Evolutionary conservation across 2,797 vertebrate species (phyloP).

Genomic region (Mergus octosetaceus): DNA sequence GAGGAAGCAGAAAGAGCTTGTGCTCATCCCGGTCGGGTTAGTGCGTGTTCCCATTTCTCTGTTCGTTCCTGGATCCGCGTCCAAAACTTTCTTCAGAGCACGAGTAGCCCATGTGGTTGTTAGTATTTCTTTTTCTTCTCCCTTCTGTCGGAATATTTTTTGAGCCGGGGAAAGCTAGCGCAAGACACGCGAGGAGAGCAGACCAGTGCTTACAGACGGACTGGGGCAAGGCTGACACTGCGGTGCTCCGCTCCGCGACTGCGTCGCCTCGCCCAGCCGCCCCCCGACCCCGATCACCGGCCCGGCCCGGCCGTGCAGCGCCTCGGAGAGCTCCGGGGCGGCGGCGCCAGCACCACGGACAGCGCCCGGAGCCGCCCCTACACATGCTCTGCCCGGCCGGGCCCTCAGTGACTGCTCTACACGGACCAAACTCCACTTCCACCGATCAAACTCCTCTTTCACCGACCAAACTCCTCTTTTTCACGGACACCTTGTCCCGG

Average conservation of each 20-base stretch:
- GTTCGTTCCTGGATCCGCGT: accelerated
- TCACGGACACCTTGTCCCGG: accelerated
- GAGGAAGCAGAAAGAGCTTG: not conserved
- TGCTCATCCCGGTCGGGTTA: not conserved
- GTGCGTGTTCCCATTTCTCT: not conserved
- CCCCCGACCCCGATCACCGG: not conserved
- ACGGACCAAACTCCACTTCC: accelerated
- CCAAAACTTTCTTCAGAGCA: not conserved
- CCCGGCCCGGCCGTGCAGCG: not conserved
- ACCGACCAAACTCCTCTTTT: accelerated
- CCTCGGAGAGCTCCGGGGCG: not conserved
- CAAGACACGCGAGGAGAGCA: not conserved
- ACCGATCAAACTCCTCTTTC: accelerated
- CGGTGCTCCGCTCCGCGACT: accelerated
- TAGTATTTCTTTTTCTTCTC: not conserved
- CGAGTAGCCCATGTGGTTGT: not conserved
- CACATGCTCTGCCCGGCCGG: not conserved
- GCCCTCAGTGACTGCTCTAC: too few relatives aligned
- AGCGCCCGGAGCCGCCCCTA: not conserved
- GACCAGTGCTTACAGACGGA: not conserved
- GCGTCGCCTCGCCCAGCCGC: not conserved
- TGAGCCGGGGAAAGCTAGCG: not conserved
- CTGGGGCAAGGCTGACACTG: not conserved
- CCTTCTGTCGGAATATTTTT: not conserved
- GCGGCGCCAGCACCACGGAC: not conserved